Evolutionary conservation across 2,888 invertebrate genomes (phyloP).

Genomic region (Agonum fuliginosum): DNA sequence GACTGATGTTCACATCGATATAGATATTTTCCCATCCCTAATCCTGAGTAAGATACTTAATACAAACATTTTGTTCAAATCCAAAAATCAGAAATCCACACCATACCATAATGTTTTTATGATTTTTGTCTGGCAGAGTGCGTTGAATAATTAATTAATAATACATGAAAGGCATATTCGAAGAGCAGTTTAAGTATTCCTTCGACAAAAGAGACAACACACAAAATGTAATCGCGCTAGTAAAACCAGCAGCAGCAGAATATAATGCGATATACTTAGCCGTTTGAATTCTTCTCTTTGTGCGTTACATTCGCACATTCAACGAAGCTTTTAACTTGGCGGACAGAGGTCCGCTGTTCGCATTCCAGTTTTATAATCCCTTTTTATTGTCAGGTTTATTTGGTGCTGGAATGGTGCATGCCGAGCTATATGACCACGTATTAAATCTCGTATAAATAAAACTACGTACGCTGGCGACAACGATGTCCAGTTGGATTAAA

Average conservation of each 20-base stretch:
- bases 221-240: no score
- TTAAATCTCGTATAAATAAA: conserved; percentile 54
- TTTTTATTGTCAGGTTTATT: conserved; percentile 58
- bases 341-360: background rate
- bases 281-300: conserved; percentile 48
- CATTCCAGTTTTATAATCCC: conserved; percentile 50
- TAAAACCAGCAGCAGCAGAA: conserved; percentile 24
- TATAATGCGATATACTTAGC: conserved; percentile 36
- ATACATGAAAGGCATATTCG: no score
- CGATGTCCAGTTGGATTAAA: background rate
- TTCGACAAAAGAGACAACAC: no score
- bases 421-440: conserved; percentile 48
- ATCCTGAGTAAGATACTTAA: no score
- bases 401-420: conserved; percentile 16
- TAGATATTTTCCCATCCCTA: no score
- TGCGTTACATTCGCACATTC: conserved; percentile 31
- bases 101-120: no score
- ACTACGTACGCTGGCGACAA: background rate
- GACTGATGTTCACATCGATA: no score
- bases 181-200: no score
- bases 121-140: no score
- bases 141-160: no score
- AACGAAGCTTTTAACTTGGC: conserved; percentile 40
- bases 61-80: no score
- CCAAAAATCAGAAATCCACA: no score